Evolutionary conservation across 2,113 vertebrate genomes (phyloP).

Genomic region (Dicentrarchus labrax): DNA sequence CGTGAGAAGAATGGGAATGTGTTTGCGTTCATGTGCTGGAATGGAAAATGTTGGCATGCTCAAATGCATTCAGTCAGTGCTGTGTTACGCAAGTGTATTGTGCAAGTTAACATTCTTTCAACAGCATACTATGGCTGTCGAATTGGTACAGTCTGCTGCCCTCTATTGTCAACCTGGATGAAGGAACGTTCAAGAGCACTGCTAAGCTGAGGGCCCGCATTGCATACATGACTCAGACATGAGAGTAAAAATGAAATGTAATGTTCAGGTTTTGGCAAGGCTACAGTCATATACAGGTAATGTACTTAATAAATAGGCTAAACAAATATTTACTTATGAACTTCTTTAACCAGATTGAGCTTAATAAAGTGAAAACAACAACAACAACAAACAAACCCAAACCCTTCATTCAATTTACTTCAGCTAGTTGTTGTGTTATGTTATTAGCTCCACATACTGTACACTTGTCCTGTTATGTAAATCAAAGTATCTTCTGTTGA

Average conservation of each 20-base stretch:
- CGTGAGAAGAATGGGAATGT: constrained; percentile 34
- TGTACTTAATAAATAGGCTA: background rate
- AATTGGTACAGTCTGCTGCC: constrained; percentile 62
- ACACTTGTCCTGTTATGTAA: no score
- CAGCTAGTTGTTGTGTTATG: no score
- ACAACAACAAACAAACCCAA: no score
- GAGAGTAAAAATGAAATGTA: background rate
- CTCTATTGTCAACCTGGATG: constrained; percentile 60
- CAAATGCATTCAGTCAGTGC: constrained; percentile 46
- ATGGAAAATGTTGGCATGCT: constrained; percentile 72
- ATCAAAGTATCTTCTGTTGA: no score
- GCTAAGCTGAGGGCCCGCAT: background rate
- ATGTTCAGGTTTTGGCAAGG: background rate
- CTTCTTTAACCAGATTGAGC: background rate
- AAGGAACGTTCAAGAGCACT: background rate
- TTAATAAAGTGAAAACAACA: background rate
- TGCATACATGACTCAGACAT: background rate
- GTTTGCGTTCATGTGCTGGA: constrained; percentile 59
- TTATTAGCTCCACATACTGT: no score
- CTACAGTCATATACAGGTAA: background rate
- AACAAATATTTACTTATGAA: background rate
- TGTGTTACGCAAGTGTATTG: constrained; percentile 73
- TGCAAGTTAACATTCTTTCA: constrained; percentile 75
- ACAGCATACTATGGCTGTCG: background rate
- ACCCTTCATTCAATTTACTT: no score